A percentile compares a stretch with the other conserved stretches of the same genome.
These are phyloP conservation scores for Orchestes rusci DNA, from an alignment of 2,888 invertebrate genomes.

Conservation along the genomic window DNA sequence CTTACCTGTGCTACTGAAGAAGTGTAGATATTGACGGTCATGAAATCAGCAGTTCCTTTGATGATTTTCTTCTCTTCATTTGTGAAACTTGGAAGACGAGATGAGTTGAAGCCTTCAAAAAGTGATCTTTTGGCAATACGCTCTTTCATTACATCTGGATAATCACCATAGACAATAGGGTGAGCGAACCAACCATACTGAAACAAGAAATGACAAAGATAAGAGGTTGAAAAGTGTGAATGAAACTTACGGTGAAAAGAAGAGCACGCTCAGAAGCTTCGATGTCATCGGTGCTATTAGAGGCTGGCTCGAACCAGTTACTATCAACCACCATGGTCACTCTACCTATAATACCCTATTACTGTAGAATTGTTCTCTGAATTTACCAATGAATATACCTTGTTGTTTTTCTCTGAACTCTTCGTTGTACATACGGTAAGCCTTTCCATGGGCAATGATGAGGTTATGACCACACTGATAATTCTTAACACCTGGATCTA, in stretches of 20 bases:
- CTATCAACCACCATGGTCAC: conserved; percentile 21
- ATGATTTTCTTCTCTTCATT: conserved; percentile 17
- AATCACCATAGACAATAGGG: conserved; percentile 19
- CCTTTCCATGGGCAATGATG: conserved; percentile 58
- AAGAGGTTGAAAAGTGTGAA: conserved; percentile 1
- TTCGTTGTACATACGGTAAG: conserved; percentile 54
- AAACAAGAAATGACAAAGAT: conserved; percentile 1
- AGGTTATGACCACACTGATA: conserved; percentile 59
- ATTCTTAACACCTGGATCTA: conserved; percentile 45
- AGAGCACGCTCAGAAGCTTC: conserved; percentile 17
- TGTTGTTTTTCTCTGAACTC: conserved; percentile 43
- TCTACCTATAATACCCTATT: conserved; percentile 10
- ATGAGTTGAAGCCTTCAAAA: conserved; percentile 16
- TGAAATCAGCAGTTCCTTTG: conserved; percentile 55
- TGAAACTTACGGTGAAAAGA: conserved; percentile 18
- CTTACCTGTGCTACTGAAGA: conserved; percentile 12
- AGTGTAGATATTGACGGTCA: conserved; percentile 73
- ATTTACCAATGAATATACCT: neutral
- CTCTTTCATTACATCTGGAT: conserved; percentile 19
- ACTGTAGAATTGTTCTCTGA: too few species aligned
- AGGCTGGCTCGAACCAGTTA: conserved; percentile 21
- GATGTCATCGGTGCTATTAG: conserved; percentile 17
- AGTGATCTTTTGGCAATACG: conserved; percentile 14
- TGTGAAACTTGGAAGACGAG: conserved; percentile 18
- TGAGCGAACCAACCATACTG: conserved; percentile 23